Percentiles rank a stretch among this genome's conserved stretches.
Conservation (phyloP, 2,888 invertebrate genomes). For the Drosophila rubida region DNA sequence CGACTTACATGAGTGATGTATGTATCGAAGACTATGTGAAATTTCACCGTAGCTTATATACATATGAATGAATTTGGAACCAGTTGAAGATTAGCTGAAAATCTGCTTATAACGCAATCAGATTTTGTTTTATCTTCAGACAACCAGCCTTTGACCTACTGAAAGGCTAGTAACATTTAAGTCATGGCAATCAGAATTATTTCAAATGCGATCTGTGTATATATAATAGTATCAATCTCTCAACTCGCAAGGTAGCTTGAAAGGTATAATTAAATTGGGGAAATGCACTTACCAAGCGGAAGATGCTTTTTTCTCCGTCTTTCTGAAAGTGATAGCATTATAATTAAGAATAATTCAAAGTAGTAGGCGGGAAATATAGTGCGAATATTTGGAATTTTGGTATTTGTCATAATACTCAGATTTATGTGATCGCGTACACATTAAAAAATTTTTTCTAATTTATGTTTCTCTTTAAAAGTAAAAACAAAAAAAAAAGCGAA, state of each 20-base stretch:
- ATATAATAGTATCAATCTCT: background rate
- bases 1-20: background rate
- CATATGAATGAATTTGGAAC: background rate
- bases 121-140: background rate
- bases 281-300: background rate
- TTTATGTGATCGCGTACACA: constrained; percentile 58
- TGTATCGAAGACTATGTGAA: background rate
- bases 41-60: background rate
- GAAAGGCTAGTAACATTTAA: background rate
- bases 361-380: constrained; percentile 26
- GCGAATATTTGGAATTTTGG: constrained; percentile 17
- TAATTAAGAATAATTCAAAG: background rate
- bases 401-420: constrained; percentile 44
- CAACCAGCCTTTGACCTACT: background rate
- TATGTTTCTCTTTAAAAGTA: constrained; percentile 57
- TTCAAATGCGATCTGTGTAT: background rate
- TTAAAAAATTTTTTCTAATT: constrained; percentile 53
- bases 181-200: background rate
- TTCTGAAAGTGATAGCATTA: background rate
- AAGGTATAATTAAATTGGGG: background rate
- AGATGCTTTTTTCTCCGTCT: background rate
- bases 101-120: background rate
- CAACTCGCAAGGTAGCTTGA: background rate
- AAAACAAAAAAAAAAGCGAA: constrained; percentile 53
- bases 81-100: background rate